phyloP scores from a whole-genome alignment of 1,140 invertebrate species.

The Eciton burchellii region DNA sequence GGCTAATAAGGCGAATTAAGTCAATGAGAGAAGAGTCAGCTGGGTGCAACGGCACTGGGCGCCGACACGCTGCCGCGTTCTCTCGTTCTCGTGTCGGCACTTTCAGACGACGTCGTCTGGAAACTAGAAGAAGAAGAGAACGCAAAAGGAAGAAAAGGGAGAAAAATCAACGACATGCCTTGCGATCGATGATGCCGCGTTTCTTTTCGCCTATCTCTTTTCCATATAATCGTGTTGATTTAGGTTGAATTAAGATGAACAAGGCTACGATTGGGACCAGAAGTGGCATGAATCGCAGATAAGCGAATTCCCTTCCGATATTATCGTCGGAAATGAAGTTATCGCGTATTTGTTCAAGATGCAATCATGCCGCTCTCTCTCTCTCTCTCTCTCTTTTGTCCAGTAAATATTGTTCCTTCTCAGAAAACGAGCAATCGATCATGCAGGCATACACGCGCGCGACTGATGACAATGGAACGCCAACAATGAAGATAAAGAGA shows the following conservation, averaged over 20 bases:
- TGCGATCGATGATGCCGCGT: neutral
- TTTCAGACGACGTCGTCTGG: neutral
- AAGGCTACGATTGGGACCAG: too few species aligned
- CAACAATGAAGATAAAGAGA: slow-evolving; percentile 22
- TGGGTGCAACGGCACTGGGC: slow-evolving; percentile 70
- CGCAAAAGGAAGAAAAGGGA: neutral
- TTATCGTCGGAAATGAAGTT: too few species aligned
- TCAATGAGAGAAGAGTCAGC: slow-evolving; percentile 76
- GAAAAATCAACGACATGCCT: neutral
- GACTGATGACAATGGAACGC: neutral
- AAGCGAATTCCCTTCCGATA: too few species aligned
- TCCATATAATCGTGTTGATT: neutral
- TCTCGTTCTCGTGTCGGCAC: neutral
- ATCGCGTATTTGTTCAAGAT: too few species aligned
- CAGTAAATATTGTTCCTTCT: too few species aligned
- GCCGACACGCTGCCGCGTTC: slow-evolving; percentile 44
- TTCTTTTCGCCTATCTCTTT: neutral
- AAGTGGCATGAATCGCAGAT: too few species aligned
- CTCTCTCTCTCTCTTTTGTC: too few species aligned
- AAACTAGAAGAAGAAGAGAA: neutral
- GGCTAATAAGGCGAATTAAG: slow-evolving; percentile 78
- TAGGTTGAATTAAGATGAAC: neutral
- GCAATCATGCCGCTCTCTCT: too few species aligned
- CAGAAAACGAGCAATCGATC: too few species aligned
- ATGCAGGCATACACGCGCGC: neutral